A percentile compares a stretch with the other conserved stretches of the same genome.
Evolutionary conservation across 1,140 invertebrate genomes (phyloP).

Genomic region (honey bee (Apis mellifera)): DNA sequence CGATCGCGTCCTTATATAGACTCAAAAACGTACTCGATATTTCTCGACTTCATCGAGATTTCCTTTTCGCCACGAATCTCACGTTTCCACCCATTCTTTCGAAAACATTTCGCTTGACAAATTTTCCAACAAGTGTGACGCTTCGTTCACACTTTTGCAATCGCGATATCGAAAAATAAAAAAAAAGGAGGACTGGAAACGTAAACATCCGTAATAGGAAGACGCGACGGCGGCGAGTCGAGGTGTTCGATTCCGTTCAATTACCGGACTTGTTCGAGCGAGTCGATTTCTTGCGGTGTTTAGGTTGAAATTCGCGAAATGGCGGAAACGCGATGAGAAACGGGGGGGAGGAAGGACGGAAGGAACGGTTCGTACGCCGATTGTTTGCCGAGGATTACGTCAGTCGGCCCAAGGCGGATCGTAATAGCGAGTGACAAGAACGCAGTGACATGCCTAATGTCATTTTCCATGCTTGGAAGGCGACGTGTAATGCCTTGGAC

Average conservation of each 20-base stretch:
- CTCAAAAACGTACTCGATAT: too few species aligned
- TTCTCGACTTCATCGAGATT: too few species aligned
- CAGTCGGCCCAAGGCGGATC: constrained; percentile 39
- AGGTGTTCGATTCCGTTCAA: neutral
- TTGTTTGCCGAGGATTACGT: constrained; percentile 56
- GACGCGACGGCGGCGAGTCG: too few species aligned
- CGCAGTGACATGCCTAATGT: constrained; percentile 43
- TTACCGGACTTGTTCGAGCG: constrained; percentile 10
- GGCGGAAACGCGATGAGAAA: neutral
- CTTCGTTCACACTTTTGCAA: neutral
- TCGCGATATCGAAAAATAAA: neutral
- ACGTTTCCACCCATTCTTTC: too few species aligned
- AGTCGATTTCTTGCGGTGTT: constrained; percentile 22
- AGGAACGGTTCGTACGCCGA: constrained; percentile 20
- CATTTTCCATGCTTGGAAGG: constrained; percentile 32
- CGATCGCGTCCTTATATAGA: too few species aligned
- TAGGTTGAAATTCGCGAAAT: constrained; percentile 7
- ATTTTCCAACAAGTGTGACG: neutral
- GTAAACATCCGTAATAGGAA: neutral
- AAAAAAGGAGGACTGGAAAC: neutral
- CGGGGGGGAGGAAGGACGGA: constrained; percentile 14
- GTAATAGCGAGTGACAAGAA: constrained; percentile 52
- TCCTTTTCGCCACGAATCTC: neutral
- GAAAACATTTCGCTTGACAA: neutral
- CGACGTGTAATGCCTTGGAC: neutral